Conservation (phyloP, 2,113 vertebrate genomes). For the Leptodactylus fuscus region DNA sequence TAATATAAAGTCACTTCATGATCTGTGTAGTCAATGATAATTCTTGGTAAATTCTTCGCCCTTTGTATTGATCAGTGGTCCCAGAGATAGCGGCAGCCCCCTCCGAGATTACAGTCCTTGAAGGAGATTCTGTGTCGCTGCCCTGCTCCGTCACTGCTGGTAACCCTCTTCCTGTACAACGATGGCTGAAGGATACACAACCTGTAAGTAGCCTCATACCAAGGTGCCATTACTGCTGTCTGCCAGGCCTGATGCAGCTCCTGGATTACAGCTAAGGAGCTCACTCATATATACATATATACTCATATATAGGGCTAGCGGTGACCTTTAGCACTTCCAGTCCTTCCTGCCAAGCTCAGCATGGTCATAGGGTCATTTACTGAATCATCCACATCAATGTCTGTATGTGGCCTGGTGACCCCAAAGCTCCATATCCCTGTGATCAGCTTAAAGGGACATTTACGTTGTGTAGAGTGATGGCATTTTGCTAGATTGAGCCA, state of each 20-base stretch:
- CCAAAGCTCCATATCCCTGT: no score
- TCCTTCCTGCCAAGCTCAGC: no score
- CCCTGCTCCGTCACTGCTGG: slow-evolving; percentile 85
- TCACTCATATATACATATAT: not conserved
- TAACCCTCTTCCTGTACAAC: slow-evolving; percentile 81
- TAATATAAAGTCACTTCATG: not conserved
- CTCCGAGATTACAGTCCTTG: slow-evolving; percentile 70
- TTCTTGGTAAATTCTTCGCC: not conserved
- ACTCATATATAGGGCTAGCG: no score
- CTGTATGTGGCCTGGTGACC: no score
- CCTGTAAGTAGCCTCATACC: slow-evolving; percentile 72
- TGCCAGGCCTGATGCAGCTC: no score
- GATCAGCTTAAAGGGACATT: no score
- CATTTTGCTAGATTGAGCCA: no score
- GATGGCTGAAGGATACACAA: slow-evolving; percentile 81
- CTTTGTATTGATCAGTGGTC: slow-evolving; percentile 68
- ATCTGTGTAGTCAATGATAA: not conserved
- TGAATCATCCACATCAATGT: no score
- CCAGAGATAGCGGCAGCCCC: slow-evolving; percentile 81
- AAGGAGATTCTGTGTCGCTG: slow-evolving; percentile 81
- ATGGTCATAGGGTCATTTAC: no score
- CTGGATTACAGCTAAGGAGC: not conserved
- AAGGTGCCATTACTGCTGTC: not conserved
- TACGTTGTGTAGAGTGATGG: no score
- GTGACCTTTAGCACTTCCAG: no score